A percentile compares a stretch with the other conserved stretches of the same genome.
Evolutionary conservation across 1,140 invertebrate species (phyloP).

Genomic region (Cyclina sinensis): DNA sequence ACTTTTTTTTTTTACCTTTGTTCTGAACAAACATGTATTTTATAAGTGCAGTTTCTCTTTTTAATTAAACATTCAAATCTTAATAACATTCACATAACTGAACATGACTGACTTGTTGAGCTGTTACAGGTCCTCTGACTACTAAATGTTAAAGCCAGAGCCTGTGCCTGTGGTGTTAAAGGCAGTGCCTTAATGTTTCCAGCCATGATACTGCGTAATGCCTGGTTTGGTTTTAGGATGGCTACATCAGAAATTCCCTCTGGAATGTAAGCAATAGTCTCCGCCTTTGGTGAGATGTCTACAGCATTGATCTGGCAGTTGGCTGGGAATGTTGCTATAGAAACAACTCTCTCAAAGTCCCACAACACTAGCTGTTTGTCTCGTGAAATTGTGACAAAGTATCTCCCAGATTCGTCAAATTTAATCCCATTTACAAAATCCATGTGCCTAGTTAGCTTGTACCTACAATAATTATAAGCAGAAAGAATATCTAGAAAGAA

Average conservation of each 20-base stretch:
- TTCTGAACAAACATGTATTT: no score
- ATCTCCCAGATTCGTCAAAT: slow-evolving; percentile 72
- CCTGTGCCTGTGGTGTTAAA: slow-evolving; percentile 68
- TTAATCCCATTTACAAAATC: slow-evolving; percentile 74
- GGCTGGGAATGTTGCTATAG: slow-evolving; percentile 70
- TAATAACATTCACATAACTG: neutral
- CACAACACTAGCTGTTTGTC: slow-evolving; percentile 76
- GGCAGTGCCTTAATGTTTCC: slow-evolving; percentile 46
- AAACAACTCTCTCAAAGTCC: slow-evolving; percentile 69
- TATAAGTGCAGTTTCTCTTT: no score
- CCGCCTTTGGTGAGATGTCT: slow-evolving; percentile 67
- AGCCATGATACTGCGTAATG: slow-evolving; percentile 48
- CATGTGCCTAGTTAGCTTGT: slow-evolving; percentile 75
- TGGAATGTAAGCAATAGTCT: slow-evolving; percentile 72
- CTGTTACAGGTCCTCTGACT: slow-evolving; percentile 61
- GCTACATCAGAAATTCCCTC: slow-evolving; percentile 69
- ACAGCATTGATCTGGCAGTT: slow-evolving; percentile 71
- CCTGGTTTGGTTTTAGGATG: slow-evolving; percentile 71
- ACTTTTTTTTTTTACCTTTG: no score
- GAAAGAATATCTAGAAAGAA: no score
- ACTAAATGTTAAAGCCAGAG: slow-evolving; percentile 74
- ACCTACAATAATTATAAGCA: slow-evolving; percentile 67
- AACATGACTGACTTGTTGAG: neutral
- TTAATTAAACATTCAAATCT: no score
- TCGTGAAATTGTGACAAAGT: slow-evolving; percentile 70